Percentiles rank a stretch among this genome's conserved stretches.
These are phyloP conservation scores for Papilio dardanus DNA, from an alignment of 1,140 invertebrate genomes.

Conservation along the genomic window DNA sequence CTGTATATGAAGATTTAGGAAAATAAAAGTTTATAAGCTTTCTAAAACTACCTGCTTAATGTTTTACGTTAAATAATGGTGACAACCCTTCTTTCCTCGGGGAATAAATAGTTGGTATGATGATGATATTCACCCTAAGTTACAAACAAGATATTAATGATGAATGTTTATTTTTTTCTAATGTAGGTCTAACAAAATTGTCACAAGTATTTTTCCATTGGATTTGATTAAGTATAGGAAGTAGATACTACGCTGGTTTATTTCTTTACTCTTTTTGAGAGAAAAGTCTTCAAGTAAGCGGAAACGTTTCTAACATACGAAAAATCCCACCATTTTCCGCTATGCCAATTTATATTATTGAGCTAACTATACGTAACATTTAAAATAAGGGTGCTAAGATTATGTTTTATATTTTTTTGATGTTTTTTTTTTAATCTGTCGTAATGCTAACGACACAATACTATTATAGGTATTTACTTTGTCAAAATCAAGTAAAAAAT, in stretches of 20 bases:
- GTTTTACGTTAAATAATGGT: background rate
- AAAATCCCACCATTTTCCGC: conserved; percentile 24
- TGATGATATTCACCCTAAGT: background rate
- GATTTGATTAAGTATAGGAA: background rate
- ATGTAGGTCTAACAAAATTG: background rate
- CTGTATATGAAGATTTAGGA: background rate
- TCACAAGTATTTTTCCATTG: background rate
- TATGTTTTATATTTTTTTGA: no score
- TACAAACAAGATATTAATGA: background rate
- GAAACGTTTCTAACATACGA: conserved; percentile 10
- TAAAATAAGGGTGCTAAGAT: background rate
- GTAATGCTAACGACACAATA: background rate
- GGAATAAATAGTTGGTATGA: background rate
- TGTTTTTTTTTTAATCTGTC: no score
- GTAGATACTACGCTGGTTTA: background rate
- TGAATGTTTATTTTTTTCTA: background rate
- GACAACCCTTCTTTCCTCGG: background rate
- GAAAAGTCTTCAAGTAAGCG: background rate
- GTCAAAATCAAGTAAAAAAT: background rate
- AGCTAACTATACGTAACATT: background rate
- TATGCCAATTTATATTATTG: background rate
- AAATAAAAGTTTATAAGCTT: background rate
- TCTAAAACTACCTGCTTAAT: background rate
- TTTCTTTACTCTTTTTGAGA: conserved; percentile 8
- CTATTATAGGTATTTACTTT: background rate